Evolutionary conservation across 2,113 vertebrate species (phyloP).

Genomic region (Nerophis ophidion): DNA sequence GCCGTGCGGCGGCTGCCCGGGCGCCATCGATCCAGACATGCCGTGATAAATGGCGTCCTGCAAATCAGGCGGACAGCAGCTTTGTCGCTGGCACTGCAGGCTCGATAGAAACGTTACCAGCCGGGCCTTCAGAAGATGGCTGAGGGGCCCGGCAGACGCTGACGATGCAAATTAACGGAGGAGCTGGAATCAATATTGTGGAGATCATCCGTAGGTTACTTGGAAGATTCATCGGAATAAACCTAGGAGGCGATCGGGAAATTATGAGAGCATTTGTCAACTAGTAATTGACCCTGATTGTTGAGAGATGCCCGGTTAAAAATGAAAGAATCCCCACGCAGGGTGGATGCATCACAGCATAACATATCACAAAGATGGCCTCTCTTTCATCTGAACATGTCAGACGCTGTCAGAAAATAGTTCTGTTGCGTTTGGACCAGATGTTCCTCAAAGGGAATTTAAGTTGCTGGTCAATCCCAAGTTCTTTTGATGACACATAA

Average conservation of each 20-base stretch:
- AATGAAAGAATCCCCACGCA: not conserved
- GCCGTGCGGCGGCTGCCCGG: conserved; percentile 11
- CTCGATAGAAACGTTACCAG: conserved; percentile 42
- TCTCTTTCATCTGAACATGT: too few relatives aligned
- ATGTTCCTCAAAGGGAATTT: too few relatives aligned
- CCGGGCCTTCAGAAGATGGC: conserved; percentile 22
- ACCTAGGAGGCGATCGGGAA: conserved; percentile 16
- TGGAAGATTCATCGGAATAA: conserved; percentile 37
- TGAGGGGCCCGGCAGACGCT: conserved; percentile 5
- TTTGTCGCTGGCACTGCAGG: conserved; percentile 20
- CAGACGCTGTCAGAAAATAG: too few relatives aligned
- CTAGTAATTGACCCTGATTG: not conserved
- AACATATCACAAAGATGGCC: too few relatives aligned
- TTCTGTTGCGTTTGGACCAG: too few relatives aligned
- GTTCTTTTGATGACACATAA: too few relatives aligned
- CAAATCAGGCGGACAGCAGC: conserved; percentile 44
- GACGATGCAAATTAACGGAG: conserved; percentile 34
- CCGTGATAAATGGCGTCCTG: conserved; percentile 43
- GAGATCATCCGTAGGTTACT: conserved; percentile 12
- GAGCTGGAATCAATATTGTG: conserved; percentile 17
- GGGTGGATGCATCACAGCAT: too few relatives aligned
- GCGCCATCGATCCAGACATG: conserved; percentile 32
- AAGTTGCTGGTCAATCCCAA: too few relatives aligned
- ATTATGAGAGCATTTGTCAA: conserved; percentile 22
- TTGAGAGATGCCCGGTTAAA: not conserved